These are phyloP conservation scores for Saccostrea glomerata DNA, from an alignment of 1,140 invertebrate species.

Conservation along the genomic window DNA sequence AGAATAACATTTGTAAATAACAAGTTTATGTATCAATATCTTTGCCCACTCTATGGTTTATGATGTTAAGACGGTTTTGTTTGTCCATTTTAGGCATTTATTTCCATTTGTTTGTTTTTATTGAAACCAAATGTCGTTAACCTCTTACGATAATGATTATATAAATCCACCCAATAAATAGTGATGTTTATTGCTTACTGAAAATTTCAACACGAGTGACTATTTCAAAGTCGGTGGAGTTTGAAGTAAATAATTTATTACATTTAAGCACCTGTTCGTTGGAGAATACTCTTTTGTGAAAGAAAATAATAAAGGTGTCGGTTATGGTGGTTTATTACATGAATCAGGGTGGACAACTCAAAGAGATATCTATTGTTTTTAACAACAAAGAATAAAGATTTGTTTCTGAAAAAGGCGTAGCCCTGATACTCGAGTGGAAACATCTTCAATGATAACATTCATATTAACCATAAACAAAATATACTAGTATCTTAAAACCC, in stretches of 20 bases:
- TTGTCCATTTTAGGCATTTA: too few relatives aligned
- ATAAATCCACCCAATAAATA: conserved; percentile 9
- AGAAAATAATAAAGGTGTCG: not conserved
- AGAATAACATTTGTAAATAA: too few relatives aligned
- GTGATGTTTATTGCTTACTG: not conserved
- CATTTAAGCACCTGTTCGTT: not conserved
- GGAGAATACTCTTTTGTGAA: not conserved
- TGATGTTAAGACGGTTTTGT: too few relatives aligned
- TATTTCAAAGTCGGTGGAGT: not conserved
- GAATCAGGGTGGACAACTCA: conserved; percentile 1
- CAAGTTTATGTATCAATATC: too few relatives aligned
- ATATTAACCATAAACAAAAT: not conserved
- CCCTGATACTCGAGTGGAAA: not conserved
- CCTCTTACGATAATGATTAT: not conserved
- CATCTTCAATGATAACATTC: not conserved
- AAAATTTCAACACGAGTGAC: not conserved
- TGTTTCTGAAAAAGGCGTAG: not conserved
- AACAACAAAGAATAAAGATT: not conserved
- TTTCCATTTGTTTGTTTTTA: not conserved
- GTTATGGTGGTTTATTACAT: not conserved
- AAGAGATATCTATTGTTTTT: not conserved
- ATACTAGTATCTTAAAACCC: not conserved
- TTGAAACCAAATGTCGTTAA: not conserved
- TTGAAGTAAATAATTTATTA: not conserved
- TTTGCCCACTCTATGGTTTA: too few relatives aligned